Conservation (phyloP, 2,888 invertebrate species). For the Xylota sylvarum region DNA sequence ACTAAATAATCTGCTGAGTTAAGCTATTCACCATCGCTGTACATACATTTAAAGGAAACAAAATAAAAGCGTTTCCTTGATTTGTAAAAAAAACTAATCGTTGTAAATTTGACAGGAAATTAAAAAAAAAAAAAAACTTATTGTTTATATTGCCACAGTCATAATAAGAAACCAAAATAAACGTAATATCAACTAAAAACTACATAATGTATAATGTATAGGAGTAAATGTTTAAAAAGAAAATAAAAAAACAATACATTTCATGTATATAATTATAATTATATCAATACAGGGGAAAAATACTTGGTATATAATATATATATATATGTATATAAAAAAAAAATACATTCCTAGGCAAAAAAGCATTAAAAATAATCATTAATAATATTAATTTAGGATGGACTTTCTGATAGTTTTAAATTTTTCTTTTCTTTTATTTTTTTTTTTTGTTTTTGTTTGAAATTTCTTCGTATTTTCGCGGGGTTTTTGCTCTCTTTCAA, state of each 20-base stretch:
- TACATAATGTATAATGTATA: conserved; percentile 22
- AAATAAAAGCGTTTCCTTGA: neutral
- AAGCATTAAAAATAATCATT: conserved; percentile 48
- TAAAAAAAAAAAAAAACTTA: conserved; percentile 16
- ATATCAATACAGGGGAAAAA: conserved; percentile 37
- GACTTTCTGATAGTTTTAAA: conserved; percentile 47
- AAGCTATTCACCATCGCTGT: conserved; percentile 9
- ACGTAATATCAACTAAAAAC: conserved; percentile 23
- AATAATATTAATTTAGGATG: conserved; percentile 66
- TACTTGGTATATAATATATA: conserved; percentile 51
- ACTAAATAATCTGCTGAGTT: neutral
- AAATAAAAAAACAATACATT: conserved; percentile 62
- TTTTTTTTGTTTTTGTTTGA: conserved; percentile 22
- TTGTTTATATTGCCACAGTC: conserved; percentile 57
- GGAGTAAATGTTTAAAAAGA: conserved; percentile 19
- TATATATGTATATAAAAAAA: conserved; percentile 2
- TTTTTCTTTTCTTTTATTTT: conserved; percentile 22
- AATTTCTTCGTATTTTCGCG: conserved; percentile 31
- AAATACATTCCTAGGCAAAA: conserved; percentile 53
- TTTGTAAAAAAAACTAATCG: conserved; percentile 2
- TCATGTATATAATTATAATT: conserved; percentile 54
- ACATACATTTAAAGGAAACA: neutral
- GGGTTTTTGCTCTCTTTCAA: conserved; percentile 9
- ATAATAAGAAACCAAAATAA: conserved; percentile 24
- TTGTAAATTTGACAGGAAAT: conserved; percentile 25